Conservation (phyloP, 2,888 invertebrate species). For the Agapostemon virescens region DNA sequence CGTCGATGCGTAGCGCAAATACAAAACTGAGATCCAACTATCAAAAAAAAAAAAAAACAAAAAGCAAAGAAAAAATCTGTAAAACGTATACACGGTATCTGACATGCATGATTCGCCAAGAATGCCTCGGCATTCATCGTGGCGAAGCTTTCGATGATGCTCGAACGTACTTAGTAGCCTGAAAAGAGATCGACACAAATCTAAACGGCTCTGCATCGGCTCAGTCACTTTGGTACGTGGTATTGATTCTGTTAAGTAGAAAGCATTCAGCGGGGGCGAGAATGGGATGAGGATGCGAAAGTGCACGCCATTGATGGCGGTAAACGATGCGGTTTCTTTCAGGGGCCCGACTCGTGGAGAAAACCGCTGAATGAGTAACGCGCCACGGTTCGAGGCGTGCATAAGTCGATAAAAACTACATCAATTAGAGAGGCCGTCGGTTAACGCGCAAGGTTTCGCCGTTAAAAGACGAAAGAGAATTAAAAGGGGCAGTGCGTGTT, state of each 20-base stretch:
- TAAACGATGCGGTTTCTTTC: constrained; percentile 80
- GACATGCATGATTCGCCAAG: constrained; percentile 12
- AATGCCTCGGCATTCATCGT: constrained; percentile 24
- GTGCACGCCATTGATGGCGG: constrained; percentile 67
- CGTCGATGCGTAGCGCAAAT: not conserved
- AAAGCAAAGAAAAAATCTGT: too few species aligned
- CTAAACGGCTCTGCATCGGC: constrained; percentile 49
- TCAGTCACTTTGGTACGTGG: constrained; percentile 69
- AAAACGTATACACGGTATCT: not conserved
- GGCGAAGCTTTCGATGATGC: constrained; percentile 31
- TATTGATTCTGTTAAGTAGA: constrained; percentile 73
- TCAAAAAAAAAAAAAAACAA: not conserved
- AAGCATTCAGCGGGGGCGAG: constrained; percentile 62
- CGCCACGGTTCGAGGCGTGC: constrained; percentile 70
- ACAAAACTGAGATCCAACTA: constrained; percentile 3
- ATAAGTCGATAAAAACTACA: constrained; percentile 76
- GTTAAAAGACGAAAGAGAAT: constrained; percentile 70
- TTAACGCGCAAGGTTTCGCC: constrained; percentile 64
- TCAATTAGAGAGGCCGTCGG: constrained; percentile 74
- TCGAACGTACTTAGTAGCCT: constrained; percentile 45
- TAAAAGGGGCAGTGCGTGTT: constrained; percentile 67
- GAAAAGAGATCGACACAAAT: constrained; percentile 54
- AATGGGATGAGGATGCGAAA: constrained; percentile 62
- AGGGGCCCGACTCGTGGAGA: constrained; percentile 68
- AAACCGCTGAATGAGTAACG: constrained; percentile 76